A percentile compares a stretch with the other conserved stretches of the same genome.
These are phyloP conservation scores for Dorcus parallelipipedus DNA, from an alignment of 2,888 invertebrate genomes.

Conservation along the genomic window DNA sequence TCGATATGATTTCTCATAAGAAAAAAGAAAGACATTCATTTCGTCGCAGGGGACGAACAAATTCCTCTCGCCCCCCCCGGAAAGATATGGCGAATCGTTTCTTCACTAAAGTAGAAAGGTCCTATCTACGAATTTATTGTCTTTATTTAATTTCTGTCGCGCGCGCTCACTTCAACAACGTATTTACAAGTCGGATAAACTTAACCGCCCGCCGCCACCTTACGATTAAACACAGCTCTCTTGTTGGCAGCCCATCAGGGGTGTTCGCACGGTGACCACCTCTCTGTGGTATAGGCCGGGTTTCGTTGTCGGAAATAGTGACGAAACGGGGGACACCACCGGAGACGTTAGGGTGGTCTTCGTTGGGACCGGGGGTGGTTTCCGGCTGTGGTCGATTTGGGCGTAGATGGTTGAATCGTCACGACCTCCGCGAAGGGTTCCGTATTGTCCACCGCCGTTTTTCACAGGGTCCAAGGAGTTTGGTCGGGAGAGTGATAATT, in stretches of 20 bases:
- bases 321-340: slow-evolving; percentile 48
- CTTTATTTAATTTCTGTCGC: slow-evolving; percentile 7
- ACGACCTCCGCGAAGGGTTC: slow-evolving; percentile 41
- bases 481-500: slow-evolving; percentile 56
- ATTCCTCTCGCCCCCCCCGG: neutral
- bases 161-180: neutral
- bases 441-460: slow-evolving; percentile 45
- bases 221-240: slow-evolving; percentile 65
- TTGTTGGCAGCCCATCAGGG: slow-evolving; percentile 64
- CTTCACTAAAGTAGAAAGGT: slow-evolving; percentile 1
- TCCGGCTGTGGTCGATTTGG: slow-evolving; percentile 67
- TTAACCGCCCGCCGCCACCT: too few relatives aligned
- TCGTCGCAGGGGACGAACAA: neutral
- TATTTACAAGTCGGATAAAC: neutral
- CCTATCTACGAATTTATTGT: slow-evolving; percentile 15
- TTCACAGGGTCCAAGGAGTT: slow-evolving; percentile 51
- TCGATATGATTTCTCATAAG: slow-evolving; percentile 10
- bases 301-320: slow-evolving; percentile 42
- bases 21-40: slow-evolving; percentile 1
- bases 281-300: slow-evolving; percentile 57
- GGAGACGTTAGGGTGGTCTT: slow-evolving; percentile 48
- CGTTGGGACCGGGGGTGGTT: slow-evolving; percentile 44
- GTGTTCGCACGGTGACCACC: slow-evolving; percentile 68
- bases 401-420: slow-evolving; percentile 72
- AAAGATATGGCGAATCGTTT: slow-evolving; percentile 1